A percentile compares a stretch with the other conserved stretches of the same genome.
Evolutionary conservation across 1,140 invertebrate genomes (phyloP).

Genomic region (Drosophila bipectinata): DNA sequence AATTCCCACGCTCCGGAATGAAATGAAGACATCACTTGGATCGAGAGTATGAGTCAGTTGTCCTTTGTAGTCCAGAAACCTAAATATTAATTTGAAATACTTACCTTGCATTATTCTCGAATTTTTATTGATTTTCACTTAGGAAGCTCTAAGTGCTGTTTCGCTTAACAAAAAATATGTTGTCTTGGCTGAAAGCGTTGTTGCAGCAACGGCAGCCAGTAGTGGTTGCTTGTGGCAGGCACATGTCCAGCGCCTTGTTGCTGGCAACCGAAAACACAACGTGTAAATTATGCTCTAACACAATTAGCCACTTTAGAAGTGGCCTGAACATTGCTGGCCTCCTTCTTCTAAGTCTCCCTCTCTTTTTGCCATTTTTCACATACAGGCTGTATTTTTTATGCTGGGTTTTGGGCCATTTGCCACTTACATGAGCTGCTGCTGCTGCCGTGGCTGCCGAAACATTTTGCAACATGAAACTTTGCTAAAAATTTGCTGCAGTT

Average conservation of each 20-base stretch:
- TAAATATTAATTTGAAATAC: neutral
- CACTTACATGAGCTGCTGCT: constrained; percentile 65
- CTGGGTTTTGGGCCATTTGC: constrained; percentile 61
- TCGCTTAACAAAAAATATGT: constrained; percentile 23
- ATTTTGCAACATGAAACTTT: constrained; percentile 78
- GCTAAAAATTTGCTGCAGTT: constrained; percentile 72
- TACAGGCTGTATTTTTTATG: constrained; percentile 19
- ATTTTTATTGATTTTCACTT: constrained; percentile 18
- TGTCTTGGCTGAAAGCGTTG: constrained; percentile 35
- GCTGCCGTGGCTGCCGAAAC: neutral
- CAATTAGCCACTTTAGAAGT: constrained; percentile 81
- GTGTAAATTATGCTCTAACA: constrained; percentile 82
- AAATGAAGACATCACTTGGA: constrained; percentile 57
- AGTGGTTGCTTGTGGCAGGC: constrained; percentile 55
- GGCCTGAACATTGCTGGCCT: constrained; percentile 53
- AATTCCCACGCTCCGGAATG: constrained; percentile 64
- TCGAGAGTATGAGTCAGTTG: constrained; percentile 21
- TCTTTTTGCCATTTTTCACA: constrained; percentile 6
- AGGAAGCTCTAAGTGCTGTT: constrained; percentile 49
- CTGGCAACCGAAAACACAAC: constrained; percentile 76
- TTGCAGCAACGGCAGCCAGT: constrained; percentile 46
- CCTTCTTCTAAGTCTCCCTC: constrained; percentile 30
- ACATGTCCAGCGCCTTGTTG: constrained; percentile 76
- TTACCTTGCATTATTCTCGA: neutral
- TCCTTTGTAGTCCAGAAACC: neutral